Evolutionary conservation across 2,888 invertebrate genomes (phyloP).

Genomic region (Andrena minutula): DNA sequence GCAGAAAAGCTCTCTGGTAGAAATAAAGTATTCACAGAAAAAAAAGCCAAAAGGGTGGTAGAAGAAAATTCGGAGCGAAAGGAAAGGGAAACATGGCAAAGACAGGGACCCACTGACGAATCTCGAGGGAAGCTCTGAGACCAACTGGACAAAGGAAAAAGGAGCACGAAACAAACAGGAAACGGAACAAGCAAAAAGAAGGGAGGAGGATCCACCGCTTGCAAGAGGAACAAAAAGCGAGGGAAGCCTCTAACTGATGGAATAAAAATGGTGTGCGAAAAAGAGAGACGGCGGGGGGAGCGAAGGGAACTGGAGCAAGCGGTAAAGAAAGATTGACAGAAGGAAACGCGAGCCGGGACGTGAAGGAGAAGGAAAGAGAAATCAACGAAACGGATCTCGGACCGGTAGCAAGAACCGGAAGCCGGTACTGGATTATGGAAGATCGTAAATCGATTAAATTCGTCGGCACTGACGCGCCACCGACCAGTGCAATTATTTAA

Average conservation of each 20-base stretch:
- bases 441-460: slow-evolving; percentile 68
- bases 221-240: slow-evolving; percentile 22
- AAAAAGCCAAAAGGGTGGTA: not conserved
- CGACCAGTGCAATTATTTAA: slow-evolving; percentile 65
- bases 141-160: not conserved
- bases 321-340: slow-evolving; percentile 41
- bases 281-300: not conserved
- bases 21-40: not conserved
- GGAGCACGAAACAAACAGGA: slow-evolving; percentile 14
- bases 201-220: not conserved
- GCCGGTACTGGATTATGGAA: slow-evolving; percentile 54
- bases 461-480: slow-evolving; percentile 38
- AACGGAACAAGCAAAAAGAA: slow-evolving; percentile 16
- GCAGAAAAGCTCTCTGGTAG: not conserved
- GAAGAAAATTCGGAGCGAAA: not conserved
- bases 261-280: slow-evolving; percentile 12
- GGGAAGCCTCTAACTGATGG: slow-evolving; percentile 15
- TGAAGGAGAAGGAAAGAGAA: slow-evolving; percentile 28
- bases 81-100: not conserved
- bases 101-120: not conserved
- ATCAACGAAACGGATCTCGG: slow-evolving; percentile 65
- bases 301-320: slow-evolving; percentile 26
- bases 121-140: not conserved
- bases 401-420: slow-evolving; percentile 59
- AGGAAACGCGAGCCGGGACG: slow-evolving; percentile 12